phyloP scores from a whole-genome alignment of 2,113 vertebrate species.

The Eptatretus burgeri region DNA sequence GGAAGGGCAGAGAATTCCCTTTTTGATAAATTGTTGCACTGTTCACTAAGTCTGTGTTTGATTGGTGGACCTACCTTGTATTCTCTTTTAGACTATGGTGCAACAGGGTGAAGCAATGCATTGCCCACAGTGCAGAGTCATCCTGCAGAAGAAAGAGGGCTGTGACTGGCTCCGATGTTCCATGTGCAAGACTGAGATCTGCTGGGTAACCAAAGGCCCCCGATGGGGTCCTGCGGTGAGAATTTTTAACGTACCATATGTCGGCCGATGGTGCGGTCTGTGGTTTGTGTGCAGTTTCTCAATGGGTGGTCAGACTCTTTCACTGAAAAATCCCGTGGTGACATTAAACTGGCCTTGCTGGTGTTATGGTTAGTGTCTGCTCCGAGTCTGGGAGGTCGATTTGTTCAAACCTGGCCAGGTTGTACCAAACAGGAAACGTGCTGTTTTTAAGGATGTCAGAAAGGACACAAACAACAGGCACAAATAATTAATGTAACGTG shows the following conservation, averaged over 20 bases:
- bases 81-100: slow-evolving; percentile 18
- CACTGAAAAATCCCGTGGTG: no score
- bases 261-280: not conserved
- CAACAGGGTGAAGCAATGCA: slow-evolving; percentile 58
- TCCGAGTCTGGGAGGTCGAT: not conserved
- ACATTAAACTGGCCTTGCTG: not conserved
- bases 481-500: no score
- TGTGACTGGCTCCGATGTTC: slow-evolving; percentile 82
- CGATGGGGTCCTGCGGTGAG: slow-evolving; percentile 51
- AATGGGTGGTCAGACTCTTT: not conserved
- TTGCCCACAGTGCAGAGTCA: slow-evolving; percentile 49
- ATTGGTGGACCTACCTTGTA: no score
- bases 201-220: slow-evolving; percentile 69
- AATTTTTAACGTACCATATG: not conserved
- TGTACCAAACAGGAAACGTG: no score
- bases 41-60: no score
- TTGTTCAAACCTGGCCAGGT: not conserved
- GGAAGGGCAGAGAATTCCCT: no score
- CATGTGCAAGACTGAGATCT: slow-evolving; percentile 73
- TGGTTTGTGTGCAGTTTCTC: not conserved
- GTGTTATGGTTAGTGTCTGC: not conserved
- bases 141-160: slow-evolving; percentile 70
- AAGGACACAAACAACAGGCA: no score
- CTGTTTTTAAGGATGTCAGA: no score
- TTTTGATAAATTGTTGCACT: no score